A percentile compares a stretch with the other conserved stretches of the same genome.
These are phyloP conservation scores for Coleophora deauratella DNA, from an alignment of 2,888 invertebrate species.

Conservation along the genomic window DNA sequence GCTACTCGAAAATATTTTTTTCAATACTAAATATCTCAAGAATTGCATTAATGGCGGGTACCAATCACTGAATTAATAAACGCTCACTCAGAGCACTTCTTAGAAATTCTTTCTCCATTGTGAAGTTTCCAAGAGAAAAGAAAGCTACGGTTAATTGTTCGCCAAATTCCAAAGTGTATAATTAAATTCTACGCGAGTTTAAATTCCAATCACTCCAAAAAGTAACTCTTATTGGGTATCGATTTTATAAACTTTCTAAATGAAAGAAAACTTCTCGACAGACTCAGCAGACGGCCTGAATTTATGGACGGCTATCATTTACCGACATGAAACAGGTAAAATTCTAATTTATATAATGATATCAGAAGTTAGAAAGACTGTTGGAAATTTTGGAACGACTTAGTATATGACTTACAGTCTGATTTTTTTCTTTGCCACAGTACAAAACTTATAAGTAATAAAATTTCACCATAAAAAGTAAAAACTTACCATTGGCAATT, in stretches of 20 bases:
- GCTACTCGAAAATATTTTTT: too few species aligned
- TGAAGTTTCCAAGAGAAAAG: too few species aligned
- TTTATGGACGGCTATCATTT: conserved; percentile 25
- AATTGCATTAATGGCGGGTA: too few species aligned
- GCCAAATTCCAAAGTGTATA: conserved; percentile 5
- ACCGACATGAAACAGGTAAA: conserved; percentile 23
- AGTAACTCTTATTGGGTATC: conserved; percentile 25
- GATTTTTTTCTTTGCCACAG: too few species aligned
- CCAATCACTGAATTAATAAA: too few species aligned
- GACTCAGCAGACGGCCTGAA: conserved; percentile 21
- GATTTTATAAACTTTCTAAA: conserved; percentile 29
- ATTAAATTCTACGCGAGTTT: conserved; percentile 8
- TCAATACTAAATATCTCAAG: too few species aligned
- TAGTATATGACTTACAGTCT: too few species aligned
- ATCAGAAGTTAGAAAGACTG: conserved; percentile 1
- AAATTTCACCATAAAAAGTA: too few species aligned
- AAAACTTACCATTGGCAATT: conserved; percentile 38
- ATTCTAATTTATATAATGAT: conserved; percentile 9
- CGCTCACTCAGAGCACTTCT: too few species aligned
- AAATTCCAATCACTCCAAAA: conserved; percentile 22
- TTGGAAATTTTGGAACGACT: conserved; percentile 11
- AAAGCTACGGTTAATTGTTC: conserved; percentile 5
- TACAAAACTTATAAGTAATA: too few species aligned
- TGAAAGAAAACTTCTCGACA: conserved; percentile 30
- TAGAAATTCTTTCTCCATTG: too few species aligned